A percentile compares a stretch with the other conserved stretches of the same genome.
Conservation (phyloP, 2,797 vertebrate species). For the Falco peregrinus region DNA sequence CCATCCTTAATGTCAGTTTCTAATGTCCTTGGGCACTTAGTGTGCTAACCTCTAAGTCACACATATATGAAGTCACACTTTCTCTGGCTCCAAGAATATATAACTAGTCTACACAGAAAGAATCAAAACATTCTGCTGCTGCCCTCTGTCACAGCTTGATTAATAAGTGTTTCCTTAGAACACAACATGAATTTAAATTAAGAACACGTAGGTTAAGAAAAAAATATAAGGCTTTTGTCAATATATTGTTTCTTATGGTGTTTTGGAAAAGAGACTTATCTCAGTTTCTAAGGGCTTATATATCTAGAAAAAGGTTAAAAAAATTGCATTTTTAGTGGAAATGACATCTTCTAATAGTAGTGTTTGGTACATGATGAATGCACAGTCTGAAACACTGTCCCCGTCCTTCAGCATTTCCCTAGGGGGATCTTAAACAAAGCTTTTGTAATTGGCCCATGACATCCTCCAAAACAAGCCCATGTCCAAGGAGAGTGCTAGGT, state of each 20-base stretch:
- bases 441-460: neutral
- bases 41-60: constrained; percentile 26
- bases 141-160: neutral
- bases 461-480: neutral
- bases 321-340: neutral
- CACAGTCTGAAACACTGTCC: neutral
- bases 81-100: neutral
- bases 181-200: neutral
- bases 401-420: neutral
- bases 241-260: neutral
- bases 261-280: neutral
- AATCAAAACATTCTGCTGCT: constrained; percentile 14
- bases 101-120: neutral
- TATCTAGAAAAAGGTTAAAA: neutral
- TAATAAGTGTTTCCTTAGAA: neutral
- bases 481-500: neutral
- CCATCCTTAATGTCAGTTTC: neutral
- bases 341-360: neutral
- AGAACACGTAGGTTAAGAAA: neutral
- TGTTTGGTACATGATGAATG: neutral
- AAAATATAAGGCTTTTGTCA: neutral
- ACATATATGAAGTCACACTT: neutral
- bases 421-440: neutral
- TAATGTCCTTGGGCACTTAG: constrained; percentile 12
- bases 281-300: neutral